Base-by-base conservation (phyloP, 37 sponge, comb jelly and placozoan genomes). In the Diacarnus erythraeanus region DNA sequence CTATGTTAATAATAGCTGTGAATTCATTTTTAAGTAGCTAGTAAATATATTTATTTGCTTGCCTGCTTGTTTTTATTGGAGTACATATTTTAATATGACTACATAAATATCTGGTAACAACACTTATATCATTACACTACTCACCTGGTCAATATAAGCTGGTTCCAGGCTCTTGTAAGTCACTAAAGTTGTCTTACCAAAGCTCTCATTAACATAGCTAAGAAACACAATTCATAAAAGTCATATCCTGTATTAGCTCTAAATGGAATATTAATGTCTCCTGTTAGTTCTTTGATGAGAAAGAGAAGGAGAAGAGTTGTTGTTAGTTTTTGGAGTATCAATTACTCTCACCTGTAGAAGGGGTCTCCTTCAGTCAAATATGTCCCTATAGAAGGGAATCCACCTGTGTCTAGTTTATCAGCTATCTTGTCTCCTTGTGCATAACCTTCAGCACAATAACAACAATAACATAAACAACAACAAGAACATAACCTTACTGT, bases 381-480 rank as follows among this genome's bases (percentile, higher is more conserved):
- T 21, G 94, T 59, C 0, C 99, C 99, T 26, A 98, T 61, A 4
- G 65, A 80, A 42, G 99, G 99, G 29, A 98, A 78, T 0, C 99
- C 99, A 80, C 96, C 96, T 1, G 57, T 9, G 57, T 98, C 99
- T 51, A 98, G 71, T 20, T 27, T 73, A 3, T 42, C 87, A 33
- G 59, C 78, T 12, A 42, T 29, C 64, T 81, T 79, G 42, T 87
- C 84, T 0, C 73, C 84, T 29, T 83, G 87, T 10, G 71, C 15
- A 3, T 59, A 54, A 17, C 17, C 17, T 20, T 10, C 17, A 54
- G 17, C 56, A 54, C 10, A 54, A 54, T 20, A 10, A 54, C 56
- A 20, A 20, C 17, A n/a, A n/a, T n/a, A n/a, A n/a, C n/a, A n/a
- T n/a, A n/a, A n/a, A n/a, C n/a, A n/a, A n/a, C n/a, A n/a, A 54